Base-by-base conservation (phyloP, 2,797 vertebrate species). In the Cyprinodon diabolis region DNA sequence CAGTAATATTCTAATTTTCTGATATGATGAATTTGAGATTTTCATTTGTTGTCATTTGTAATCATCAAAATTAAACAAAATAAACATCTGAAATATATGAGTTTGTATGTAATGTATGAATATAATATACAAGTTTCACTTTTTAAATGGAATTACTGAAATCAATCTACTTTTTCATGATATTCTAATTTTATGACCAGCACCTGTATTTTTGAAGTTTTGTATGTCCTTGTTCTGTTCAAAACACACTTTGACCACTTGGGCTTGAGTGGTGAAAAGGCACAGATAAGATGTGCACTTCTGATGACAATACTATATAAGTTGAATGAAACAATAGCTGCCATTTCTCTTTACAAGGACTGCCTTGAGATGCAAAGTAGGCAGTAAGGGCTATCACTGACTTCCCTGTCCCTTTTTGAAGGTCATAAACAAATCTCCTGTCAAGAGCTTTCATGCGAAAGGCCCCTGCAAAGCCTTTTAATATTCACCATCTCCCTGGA, bases 391-490 rank as follows among this genome's bases (percentile, higher is more conserved):
- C 77, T 71, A 90, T 91, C 83, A 83, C 85, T 84, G 84, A 87
- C 87, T 85, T 76, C 83, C 72, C 82, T 75, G 71, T 83, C 71
- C 70, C 78, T 79, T 86, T 89, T 78, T 91, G 87, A 88, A 89
- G 90, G 90, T 92, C 89, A 92, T 92, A 90, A 93, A 93, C 92
- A 92, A 90, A 92, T 90, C 87, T 87, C 74, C 81, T 86, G 87
- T 91, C 89, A 89, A 83, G 85, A 86, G 83, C 78, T 70, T 83
- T 87, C 69, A 74, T 13, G 56, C 79, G 72, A 71, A 81, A 78
- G 71, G 80, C 79, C 83, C 75, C 76, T 77, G 76, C 85, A 89
- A 86, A 90, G 73, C 79, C 85, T 72, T 90, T 92, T 90, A 92
- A 93, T 93, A 93, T 92, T 92, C 90, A 87, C 79, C 81, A 83